Evolutionary conservation across 2,888 invertebrate genomes (phyloP).

Genomic region (Euspilapteryx auroguttella): DNA sequence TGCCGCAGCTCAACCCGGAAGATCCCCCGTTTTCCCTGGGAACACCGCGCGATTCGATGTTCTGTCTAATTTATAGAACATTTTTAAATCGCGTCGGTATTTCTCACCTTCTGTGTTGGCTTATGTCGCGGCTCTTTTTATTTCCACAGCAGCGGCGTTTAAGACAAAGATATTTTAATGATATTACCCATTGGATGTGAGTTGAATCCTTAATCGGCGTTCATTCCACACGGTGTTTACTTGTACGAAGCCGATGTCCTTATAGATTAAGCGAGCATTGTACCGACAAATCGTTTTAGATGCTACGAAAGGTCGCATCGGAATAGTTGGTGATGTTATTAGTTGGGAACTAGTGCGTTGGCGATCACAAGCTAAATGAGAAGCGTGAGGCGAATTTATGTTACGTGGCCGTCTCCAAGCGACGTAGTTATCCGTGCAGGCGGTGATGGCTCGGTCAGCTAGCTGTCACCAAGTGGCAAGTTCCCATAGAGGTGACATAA

Average conservation of each 20-base stretch:
- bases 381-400: slow-evolving; percentile 37
- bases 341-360: slow-evolving; percentile 47
- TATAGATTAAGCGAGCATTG: slow-evolving; percentile 33
- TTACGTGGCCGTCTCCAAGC: slow-evolving; percentile 43
- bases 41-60: background rate
- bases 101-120: slow-evolving; percentile 49
- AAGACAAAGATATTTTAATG: slow-evolving; percentile 59
- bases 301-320: slow-evolving; percentile 43
- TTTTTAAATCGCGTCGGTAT: slow-evolving; percentile 29
- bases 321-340: slow-evolving; percentile 18
- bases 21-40: slow-evolving; percentile 2
- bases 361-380: slow-evolving; percentile 53
- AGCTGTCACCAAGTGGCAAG: too few relatives aligned
- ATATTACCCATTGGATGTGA: slow-evolving; percentile 52
- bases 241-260: slow-evolving; percentile 50
- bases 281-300: slow-evolving; percentile 49
- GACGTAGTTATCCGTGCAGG: slow-evolving; percentile 16
- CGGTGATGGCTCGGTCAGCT: too few relatives aligned
- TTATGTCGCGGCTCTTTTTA: slow-evolving; percentile 27
- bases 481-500: too few relatives aligned
- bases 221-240: slow-evolving; percentile 26
- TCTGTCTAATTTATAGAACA: slow-evolving; percentile 16
- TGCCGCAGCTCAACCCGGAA: slow-evolving; percentile 12
- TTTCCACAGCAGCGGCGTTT: slow-evolving; percentile 37
- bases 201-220: slow-evolving; percentile 52